Conservation (phyloP, 1,140 invertebrate species). For the Ptiloglossa arizonensis region DNA sequence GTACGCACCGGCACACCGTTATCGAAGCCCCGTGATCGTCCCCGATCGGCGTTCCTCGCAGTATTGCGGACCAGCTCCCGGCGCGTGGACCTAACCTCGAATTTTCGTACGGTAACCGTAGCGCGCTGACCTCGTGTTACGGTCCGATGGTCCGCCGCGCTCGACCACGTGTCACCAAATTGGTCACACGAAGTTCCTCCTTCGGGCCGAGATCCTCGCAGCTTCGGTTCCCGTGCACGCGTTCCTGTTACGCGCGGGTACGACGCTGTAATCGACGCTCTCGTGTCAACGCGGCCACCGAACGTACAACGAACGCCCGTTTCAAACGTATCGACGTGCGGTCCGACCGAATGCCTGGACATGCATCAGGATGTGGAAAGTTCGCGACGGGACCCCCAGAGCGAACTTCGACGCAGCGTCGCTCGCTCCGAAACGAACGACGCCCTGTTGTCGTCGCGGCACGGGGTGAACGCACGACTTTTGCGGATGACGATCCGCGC, state of each 20-base stretch:
- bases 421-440: conserved; percentile 67
- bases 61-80: background rate
- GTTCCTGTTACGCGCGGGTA: background rate
- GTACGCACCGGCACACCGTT: too few relatives aligned
- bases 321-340: too few relatives aligned
- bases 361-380: background rate
- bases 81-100: conserved; percentile 54
- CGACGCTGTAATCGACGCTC: background rate
- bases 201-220: too few relatives aligned
- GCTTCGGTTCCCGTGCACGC: background rate
- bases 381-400: conserved; percentile 46
- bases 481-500: conserved; percentile 69
- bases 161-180: conserved; percentile 40
- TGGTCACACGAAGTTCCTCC: background rate
- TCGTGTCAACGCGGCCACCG: too few relatives aligned
- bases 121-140: conserved; percentile 30
- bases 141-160: conserved; percentile 1
- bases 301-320: too few relatives aligned
- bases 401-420: conserved; percentile 54
- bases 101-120: conserved; percentile 21
- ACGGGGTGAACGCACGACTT: conserved; percentile 70
- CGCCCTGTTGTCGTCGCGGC: conserved; percentile 69
- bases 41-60: background rate
- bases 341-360: background rate
- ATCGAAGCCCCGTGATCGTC: conserved; percentile 20